Conservation (phyloP, 1,140 invertebrate species). For the Hylyphantes graminicola region DNA sequence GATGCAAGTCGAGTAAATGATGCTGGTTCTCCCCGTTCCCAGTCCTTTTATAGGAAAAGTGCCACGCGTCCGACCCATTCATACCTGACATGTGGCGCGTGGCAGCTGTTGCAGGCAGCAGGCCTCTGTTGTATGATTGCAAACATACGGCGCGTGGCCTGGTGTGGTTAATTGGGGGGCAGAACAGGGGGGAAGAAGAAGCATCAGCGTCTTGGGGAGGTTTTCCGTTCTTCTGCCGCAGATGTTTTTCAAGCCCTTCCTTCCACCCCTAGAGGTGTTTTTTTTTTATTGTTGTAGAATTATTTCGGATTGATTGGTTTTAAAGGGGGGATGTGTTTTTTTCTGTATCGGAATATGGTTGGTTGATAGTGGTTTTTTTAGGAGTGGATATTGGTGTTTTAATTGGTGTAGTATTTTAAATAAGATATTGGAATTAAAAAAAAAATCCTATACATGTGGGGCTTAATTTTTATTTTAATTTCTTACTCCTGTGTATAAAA, state of each 20-base stretch:
- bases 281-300: too few relatives aligned
- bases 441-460: too few relatives aligned
- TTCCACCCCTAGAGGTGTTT: neutral
- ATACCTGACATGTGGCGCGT: slow-evolving; percentile 56
- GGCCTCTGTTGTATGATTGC: slow-evolving; percentile 48
- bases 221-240: slow-evolving; percentile 15
- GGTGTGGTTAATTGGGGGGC: slow-evolving; percentile 21
- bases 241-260: neutral
- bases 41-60: slow-evolving; percentile 23
- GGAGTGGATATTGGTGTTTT: neutral
- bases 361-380: neutral
- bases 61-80: slow-evolving; percentile 51
- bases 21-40: neutral
- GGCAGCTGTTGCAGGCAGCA: slow-evolving; percentile 55
- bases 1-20: too few relatives aligned
- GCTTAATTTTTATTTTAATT: too few relatives aligned
- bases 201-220: slow-evolving; percentile 17
- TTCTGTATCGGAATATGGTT: neutral
- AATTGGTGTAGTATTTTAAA: too few relatives aligned
- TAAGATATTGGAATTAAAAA: too few relatives aligned
- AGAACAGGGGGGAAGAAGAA: neutral
- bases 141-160: slow-evolving; percentile 59
- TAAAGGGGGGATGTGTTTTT: neutral
- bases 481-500: too few relatives aligned
- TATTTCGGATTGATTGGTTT: too few relatives aligned